Base-by-base conservation (phyloP, 2,113 vertebrate genomes). In the Pao palembangensis region DNA sequence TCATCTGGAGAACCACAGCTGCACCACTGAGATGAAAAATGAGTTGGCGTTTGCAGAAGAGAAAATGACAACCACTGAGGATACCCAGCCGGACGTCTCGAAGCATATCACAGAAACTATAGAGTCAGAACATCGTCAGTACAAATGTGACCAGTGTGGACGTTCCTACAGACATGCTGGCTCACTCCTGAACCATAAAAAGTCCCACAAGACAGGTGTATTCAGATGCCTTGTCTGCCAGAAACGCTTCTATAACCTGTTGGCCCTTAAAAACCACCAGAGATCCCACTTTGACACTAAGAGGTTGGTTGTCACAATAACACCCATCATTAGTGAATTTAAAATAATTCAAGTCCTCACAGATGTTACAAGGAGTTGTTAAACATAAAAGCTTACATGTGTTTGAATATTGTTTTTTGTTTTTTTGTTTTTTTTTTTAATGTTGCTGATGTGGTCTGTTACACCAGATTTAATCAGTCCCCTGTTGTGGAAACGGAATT, bases 191-290 rank as follows among this genome's bases (percentile, higher is more conserved):
- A 96, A 95, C 80, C 94, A 96, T 76, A 94, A 93, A 55, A 94
- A 95, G 85, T 96, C 93, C 42, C 94, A 96, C 73, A 94, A 93
- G 31, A 87, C 93, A 0, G 94, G 94, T 0, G 71, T 94, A 15
- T 95, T 94, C 80, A 91, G 92, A 66, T 96, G 94, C 68, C 84
- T 89, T 12, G 81, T 95, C 69, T 96, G 94, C 77, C 93, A 92
- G 72, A 95, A 96, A 78, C 92, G 93, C 60, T 95, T 95, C 81
- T 94, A 94, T 78, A 95, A 96, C 81, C 90, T 95, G 53, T 82
- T 94, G 88, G 94, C 94, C 17, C 91, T 95, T 34, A 94, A 95
- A 75, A 94, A 93, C 80, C 94, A 96, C 64, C 91, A 93, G 60
- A 88, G 94, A 66, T 92, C 93, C 67, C 94, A 96, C 82, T 94